Percentiles rank a stretch among this genome's conserved stretches.
phyloP scores from a whole-genome alignment of 2,113 vertebrate genomes.

The Uropsilus gracilis region DNA sequence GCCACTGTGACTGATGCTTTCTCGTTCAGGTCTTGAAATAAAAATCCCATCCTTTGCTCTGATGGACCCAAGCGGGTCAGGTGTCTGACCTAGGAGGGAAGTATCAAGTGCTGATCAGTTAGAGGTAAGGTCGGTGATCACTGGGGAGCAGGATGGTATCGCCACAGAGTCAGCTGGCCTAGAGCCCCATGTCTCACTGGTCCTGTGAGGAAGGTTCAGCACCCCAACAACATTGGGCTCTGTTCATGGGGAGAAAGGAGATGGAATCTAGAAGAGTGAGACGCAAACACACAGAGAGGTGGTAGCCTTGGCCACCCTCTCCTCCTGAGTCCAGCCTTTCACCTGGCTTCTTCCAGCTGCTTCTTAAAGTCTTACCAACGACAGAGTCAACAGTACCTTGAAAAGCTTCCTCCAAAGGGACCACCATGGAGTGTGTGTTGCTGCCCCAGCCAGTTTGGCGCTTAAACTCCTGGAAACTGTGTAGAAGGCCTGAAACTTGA shows the following conservation, averaged over 20 bases:
- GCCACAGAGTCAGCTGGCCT: too few relatives aligned
- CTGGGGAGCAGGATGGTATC: background rate
- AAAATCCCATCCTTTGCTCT: background rate
- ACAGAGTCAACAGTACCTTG: background rate
- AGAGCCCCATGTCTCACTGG: background rate
- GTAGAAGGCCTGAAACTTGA: background rate
- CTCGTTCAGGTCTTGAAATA: background rate
- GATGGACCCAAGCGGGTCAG: background rate
- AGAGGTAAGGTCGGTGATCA: background rate
- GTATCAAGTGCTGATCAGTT: background rate
- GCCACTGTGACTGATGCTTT: too few relatives aligned
- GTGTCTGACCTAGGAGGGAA: background rate
- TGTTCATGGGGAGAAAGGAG: background rate
- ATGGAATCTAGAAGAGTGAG: background rate
- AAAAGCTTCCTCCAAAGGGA: background rate
- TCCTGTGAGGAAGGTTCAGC: background rate
- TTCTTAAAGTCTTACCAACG: background rate
- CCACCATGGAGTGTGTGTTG: background rate
- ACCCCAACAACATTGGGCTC: background rate
- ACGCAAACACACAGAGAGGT: background rate
- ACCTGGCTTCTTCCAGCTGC: background rate
- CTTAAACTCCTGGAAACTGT: too few relatives aligned
- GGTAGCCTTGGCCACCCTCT: background rate
- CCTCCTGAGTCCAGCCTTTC: fast-evolving
- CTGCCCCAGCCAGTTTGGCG: fast-evolving